These are phyloP conservation scores for Gulo gulo DNA, from an alignment of 2,113 vertebrate species.

Conservation along the genomic window DNA sequence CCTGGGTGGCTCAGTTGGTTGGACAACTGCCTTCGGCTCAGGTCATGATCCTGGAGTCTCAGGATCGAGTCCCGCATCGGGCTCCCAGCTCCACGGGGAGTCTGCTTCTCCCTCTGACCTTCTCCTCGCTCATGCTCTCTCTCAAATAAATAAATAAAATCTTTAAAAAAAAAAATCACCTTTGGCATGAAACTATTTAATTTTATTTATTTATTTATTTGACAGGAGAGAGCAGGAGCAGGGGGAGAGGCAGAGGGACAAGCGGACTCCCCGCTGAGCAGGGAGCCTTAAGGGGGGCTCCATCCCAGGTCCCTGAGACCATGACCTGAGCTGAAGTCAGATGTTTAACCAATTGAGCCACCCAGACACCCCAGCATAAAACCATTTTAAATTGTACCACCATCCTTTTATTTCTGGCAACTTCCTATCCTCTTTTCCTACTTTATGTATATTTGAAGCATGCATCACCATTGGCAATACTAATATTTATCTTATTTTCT, in stretches of 20 bases:
- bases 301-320: not conserved
- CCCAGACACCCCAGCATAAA: not conserved
- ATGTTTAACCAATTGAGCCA: not conserved
- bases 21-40: no score
- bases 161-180: not conserved
- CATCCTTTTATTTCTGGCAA: not conserved
- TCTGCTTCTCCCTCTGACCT: no score
- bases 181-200: not conserved
- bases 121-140: no score
- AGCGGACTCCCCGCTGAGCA: not conserved
- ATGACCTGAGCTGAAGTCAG: not conserved
- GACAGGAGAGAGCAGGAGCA: not conserved
- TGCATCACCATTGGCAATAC: not conserved
- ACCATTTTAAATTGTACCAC: not conserved
- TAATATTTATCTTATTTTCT: not conserved
- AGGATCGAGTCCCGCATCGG: no score
- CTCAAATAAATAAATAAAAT: no score
- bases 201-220: not conserved
- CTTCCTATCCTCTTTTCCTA: not conserved
- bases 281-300: fast-evolving
- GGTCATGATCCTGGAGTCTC: no score
- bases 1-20: no score
- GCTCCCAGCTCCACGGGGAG: no score
- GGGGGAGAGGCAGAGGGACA: not conserved
- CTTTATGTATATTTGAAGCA: not conserved